Evolutionary conservation across 64 coral and sea anemone species (phyloP).

Genomic region (Anthopleura sola): DNA sequence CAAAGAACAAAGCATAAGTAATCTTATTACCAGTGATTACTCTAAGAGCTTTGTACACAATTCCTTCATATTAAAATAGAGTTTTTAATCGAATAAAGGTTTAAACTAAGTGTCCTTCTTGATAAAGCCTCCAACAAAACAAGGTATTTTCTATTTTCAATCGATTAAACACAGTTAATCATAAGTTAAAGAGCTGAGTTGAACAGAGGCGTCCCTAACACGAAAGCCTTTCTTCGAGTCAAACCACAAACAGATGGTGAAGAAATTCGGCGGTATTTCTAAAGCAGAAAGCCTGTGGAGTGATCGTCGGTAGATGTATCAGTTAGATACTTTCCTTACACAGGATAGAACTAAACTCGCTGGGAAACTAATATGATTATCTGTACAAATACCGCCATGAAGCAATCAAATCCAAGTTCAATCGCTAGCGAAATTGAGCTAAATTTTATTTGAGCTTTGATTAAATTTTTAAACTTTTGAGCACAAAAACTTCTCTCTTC

Average conservation of each 20-base stretch:
- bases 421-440: neutral
- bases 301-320: neutral
- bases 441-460: neutral
- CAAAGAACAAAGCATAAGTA: neutral
- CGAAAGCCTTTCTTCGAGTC: neutral
- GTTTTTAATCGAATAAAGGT: neutral
- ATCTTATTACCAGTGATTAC: neutral
- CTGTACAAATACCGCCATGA: neutral
- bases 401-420: neutral
- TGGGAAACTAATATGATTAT: constrained; percentile 1
- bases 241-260: constrained; percentile 1
- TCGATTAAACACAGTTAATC: constrained; percentile 2
- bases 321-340: neutral
- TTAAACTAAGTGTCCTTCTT: neutral
- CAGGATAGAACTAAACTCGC: neutral
- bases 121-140: constrained; percentile 9
- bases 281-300: constrained; percentile 1
- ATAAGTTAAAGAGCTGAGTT: neutral
- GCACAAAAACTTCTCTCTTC: neutral
- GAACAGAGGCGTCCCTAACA: neutral
- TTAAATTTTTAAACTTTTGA: constrained; percentile 10
- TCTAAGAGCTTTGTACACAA: constrained; percentile 3
- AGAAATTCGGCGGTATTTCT: neutral
- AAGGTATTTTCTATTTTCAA: neutral
- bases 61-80: neutral